Base-by-base conservation (phyloP, 2,113 vertebrate genomes). In the Gallinago jamesoni region DNA sequence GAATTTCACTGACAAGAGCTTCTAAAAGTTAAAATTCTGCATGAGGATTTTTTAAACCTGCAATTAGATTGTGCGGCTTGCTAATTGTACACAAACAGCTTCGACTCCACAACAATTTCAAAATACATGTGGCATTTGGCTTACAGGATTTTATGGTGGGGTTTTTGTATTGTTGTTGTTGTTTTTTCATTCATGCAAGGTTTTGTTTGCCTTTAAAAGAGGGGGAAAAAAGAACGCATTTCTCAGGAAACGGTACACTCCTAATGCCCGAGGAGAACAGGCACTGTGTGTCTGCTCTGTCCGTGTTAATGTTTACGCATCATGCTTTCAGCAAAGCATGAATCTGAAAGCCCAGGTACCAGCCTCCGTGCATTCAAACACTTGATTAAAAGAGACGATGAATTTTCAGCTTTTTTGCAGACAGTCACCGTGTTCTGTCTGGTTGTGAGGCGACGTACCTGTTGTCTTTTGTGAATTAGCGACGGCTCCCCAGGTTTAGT, bases 1-100 rank as follows among this genome's bases (percentile, higher is more conserved):
- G 86, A 92, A 89, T 94, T 90, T 82, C 57, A 78, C 41, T 86
- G 73, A 83, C 79, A 86, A 89, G 64, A 80, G 47, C 56, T 83
- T 83, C 35, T 55, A 14, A 48, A 78, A 64, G 60, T 82, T 59
- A 64, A 47, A 80, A 79, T 81, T 93, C 64, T 90, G 39, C 18
- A 23, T 12, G 45, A 82, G 45, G 45, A n/a, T 69, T 73, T 95
- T 84, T 90, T 64, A n/a, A 80, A 85, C 37, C 47, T 90, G 57
- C 73, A 90, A 10, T 90, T 84, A 79, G 43, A 12, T 43, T 62
- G 35, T 79, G 77, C 56, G 62, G 64, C 88, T 90, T 45, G 12
- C 23, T 92, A 79, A 87, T 93, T 48, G 80, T 57, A 19, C 63
- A 41, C 56, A 89, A 87, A 64, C 25, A 76, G 57, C 48, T 89